Evolutionary conservation across 2,888 invertebrate genomes (phyloP).

Genomic region (Cephalotes varians): DNA sequence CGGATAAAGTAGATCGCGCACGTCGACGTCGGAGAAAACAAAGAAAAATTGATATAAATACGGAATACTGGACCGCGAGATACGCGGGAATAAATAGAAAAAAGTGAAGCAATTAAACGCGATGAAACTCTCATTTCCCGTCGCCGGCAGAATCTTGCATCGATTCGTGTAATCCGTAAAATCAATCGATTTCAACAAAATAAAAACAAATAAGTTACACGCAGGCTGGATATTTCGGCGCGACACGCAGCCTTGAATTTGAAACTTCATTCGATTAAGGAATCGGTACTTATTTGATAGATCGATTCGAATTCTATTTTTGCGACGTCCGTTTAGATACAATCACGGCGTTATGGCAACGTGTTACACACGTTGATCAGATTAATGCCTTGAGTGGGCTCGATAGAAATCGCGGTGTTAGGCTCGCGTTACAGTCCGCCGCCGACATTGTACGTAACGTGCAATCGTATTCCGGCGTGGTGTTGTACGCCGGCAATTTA

Average conservation of each 20-base stretch:
- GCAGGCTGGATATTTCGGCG: background rate
- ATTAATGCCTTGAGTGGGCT: conserved; percentile 19
- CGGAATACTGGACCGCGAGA: conserved; percentile 1
- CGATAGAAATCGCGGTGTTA: conserved; percentile 43
- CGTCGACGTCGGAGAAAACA: conserved; percentile 36
- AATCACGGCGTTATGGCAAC: background rate
- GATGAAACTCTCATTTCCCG: background rate
- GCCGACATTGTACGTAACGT: conserved; percentile 23
- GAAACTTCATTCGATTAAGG: background rate
- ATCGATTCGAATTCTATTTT: background rate
- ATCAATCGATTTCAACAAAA: background rate
- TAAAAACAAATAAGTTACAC: background rate
- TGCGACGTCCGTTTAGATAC: background rate
- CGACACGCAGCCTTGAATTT: background rate
- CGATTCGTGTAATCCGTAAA: background rate
- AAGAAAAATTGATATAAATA: conserved; percentile 46
- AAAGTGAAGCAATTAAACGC: conserved; percentile 11
- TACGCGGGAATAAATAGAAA: conserved; percentile 7
- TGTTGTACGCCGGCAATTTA: conserved; percentile 29
- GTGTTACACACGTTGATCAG: conserved; percentile 10
- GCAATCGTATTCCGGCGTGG: background rate
- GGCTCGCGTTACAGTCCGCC: conserved; percentile 26
- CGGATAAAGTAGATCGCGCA: conserved; percentile 49
- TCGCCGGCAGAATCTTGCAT: background rate
- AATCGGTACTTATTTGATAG: background rate